Conservation (phyloP, 2,888 invertebrate species). For the Leucoptera coffeella region DNA sequence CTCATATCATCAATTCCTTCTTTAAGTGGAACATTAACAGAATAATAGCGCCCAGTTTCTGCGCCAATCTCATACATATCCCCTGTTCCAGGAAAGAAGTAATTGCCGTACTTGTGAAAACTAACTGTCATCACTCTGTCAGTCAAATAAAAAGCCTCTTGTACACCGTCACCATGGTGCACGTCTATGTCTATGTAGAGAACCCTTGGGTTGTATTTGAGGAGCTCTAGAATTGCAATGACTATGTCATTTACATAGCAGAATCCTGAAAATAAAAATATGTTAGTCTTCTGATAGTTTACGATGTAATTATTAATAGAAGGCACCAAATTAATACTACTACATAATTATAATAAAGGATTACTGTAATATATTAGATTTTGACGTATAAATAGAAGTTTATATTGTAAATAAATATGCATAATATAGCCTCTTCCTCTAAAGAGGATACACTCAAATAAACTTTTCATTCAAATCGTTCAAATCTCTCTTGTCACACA, state of each 20-base stretch:
- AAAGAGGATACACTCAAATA: too few relatives aligned
- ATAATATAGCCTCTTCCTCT: too few relatives aligned
- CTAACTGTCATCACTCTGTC: conserved; percentile 99
- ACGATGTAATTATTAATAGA: too few relatives aligned
- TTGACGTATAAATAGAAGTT: too few relatives aligned
- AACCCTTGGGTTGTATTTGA: conserved; percentile 91
- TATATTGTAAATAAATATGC: too few relatives aligned
- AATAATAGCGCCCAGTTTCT: conserved; percentile 92
- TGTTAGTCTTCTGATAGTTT: too few relatives aligned
- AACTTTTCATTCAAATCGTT: too few relatives aligned
- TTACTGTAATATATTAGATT: too few relatives aligned
- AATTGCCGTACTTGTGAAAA: conserved; percentile 97
- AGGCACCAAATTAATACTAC: too few relatives aligned
- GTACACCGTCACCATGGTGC: conserved; percentile 95
- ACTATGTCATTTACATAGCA: conserved; percentile 99
- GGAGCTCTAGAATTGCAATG: conserved; percentile 88
- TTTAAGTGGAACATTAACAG: conserved; percentile 95
- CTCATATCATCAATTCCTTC: conserved; percentile 96
- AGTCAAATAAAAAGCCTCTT: conserved; percentile 95
- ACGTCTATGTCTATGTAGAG: conserved; percentile 98
- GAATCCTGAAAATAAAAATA: conserved; percentile 63
- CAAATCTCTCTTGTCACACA: too few relatives aligned
- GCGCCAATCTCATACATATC: conserved; percentile 98
- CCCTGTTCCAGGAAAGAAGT: conserved; percentile 96
- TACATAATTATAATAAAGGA: too few relatives aligned